Conservation (phyloP, 2,888 invertebrate species). For the Timema cristinae region DNA sequence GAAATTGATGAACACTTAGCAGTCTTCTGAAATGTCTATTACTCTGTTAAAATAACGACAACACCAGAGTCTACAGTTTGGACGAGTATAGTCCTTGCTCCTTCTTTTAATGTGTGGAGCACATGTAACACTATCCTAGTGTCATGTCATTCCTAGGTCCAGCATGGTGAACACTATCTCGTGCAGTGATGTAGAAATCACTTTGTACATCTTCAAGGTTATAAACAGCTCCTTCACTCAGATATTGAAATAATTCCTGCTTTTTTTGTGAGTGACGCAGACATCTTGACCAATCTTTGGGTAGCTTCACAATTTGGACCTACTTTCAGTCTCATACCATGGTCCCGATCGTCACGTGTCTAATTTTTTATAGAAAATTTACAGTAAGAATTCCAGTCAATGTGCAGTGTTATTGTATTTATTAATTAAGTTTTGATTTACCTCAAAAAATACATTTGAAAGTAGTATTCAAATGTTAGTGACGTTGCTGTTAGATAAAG, state of each 20-base stretch:
- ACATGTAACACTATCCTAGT: constrained; percentile 3
- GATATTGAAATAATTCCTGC: background rate
- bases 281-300: background rate
- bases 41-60: background rate
- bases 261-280: constrained; percentile 1
- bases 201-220: background rate
- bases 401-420: background rate
- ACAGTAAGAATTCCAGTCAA: background rate
- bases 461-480: background rate
- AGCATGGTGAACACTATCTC: background rate
- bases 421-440: background rate
- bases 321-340: background rate
- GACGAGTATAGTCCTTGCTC: constrained; percentile 4
- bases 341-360: background rate
- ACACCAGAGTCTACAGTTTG: background rate
- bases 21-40: background rate
- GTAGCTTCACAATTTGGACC: background rate
- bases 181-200: background rate
- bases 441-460: background rate
- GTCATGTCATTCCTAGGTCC: background rate
- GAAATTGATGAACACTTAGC: background rate
- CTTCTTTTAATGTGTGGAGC: background rate
- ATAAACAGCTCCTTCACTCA: background rate
- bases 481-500: background rate
- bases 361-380: background rate